Evolutionary conservation across 2,113 vertebrate species (phyloP).

Genomic region (Psettodes erumei): DNA sequence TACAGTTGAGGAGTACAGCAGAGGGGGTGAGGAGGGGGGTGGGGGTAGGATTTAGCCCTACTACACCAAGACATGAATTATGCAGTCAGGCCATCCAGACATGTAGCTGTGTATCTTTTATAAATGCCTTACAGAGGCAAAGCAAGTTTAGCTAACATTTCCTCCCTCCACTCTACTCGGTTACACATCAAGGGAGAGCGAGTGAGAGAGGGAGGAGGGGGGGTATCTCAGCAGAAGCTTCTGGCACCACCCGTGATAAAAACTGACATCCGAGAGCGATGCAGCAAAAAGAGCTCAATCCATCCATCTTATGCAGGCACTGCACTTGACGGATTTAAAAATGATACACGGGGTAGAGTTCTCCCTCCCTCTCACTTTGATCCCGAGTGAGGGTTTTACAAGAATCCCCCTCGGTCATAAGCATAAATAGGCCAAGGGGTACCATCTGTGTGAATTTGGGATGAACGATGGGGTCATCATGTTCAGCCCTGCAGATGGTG

Average conservation of each 20-base stretch:
- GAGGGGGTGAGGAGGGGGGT: background rate
- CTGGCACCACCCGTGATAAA: slow-evolving; percentile 36
- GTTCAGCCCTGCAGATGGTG: slow-evolving; percentile 46
- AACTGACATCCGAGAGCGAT: slow-evolving; percentile 43
- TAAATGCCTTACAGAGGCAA: slow-evolving; percentile 67
- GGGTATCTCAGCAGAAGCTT: slow-evolving; percentile 25
- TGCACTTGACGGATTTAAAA: slow-evolving; percentile 48
- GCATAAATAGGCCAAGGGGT: slow-evolving; percentile 46
- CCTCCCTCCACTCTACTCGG: background rate
- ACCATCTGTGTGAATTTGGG: slow-evolving; percentile 50
- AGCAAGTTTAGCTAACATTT: slow-evolving; percentile 57
- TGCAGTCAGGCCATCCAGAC: slow-evolving; percentile 70
- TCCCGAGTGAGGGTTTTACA: slow-evolving; percentile 42
- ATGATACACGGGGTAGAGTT: slow-evolving; percentile 34
- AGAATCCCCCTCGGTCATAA: slow-evolving; percentile 30
- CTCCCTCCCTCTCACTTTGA: slow-evolving; percentile 34
- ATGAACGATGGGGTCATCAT: slow-evolving; percentile 28
- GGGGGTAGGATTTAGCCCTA: slow-evolving; percentile 57
- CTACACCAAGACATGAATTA: slow-evolving; percentile 73
- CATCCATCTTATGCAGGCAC: slow-evolving; percentile 9
- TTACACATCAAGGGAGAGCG: background rate
- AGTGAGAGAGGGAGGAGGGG: background rate
- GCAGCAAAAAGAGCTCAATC: slow-evolving; percentile 34
- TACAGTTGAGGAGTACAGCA: slow-evolving; percentile 42
- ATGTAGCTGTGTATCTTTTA: slow-evolving; percentile 71